Evolutionary conservation across 1,140 invertebrate genomes (phyloP).

Genomic region (Drosophila novamexicana): DNA sequence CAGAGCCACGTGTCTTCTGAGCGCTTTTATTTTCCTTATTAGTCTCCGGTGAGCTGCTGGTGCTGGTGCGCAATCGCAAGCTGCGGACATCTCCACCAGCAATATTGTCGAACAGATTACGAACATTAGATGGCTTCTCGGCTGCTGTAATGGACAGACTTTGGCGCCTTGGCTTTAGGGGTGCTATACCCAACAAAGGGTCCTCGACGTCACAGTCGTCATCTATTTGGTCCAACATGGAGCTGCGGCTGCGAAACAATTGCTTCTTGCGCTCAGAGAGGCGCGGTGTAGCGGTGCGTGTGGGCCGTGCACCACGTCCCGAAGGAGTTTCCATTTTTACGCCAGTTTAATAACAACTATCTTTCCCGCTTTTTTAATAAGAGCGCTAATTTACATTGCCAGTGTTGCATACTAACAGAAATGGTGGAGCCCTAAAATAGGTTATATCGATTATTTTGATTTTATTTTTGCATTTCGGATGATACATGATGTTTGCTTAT

Average conservation of each 20-base stretch:
- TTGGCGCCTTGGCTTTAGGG: constrained; percentile 40
- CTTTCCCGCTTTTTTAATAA: constrained; percentile 71
- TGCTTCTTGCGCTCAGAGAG: constrained; percentile 73
- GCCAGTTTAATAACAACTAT: constrained; percentile 40
- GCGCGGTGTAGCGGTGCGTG: constrained; percentile 61
- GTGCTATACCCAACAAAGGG: constrained; percentile 58
- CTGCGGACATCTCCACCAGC: neutral
- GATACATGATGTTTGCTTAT: neutral
- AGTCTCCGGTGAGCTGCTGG: constrained; percentile 63
- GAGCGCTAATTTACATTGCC: constrained; percentile 19
- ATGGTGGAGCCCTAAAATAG: neutral
- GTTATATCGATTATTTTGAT: neutral
- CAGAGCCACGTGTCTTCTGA: constrained; percentile 19
- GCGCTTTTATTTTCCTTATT: constrained; percentile 67
- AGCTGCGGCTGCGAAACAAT: constrained; percentile 52
- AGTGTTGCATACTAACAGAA: constrained; percentile 14
- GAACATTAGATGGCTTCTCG: constrained; percentile 2
- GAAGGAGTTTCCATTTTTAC: constrained; percentile 72
- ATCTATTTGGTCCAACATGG: constrained; percentile 45
- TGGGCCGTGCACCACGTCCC: constrained; percentile 37
- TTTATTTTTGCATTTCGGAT: neutral
- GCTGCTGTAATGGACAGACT: constrained; percentile 12
- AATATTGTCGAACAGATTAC: constrained; percentile 5
- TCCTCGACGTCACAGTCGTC: constrained; percentile 59
- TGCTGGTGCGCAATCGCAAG: constrained; percentile 24